phyloP scores from a whole-genome alignment of 1,140 invertebrate genomes.

The Drosophila rhopaloa region DNA sequence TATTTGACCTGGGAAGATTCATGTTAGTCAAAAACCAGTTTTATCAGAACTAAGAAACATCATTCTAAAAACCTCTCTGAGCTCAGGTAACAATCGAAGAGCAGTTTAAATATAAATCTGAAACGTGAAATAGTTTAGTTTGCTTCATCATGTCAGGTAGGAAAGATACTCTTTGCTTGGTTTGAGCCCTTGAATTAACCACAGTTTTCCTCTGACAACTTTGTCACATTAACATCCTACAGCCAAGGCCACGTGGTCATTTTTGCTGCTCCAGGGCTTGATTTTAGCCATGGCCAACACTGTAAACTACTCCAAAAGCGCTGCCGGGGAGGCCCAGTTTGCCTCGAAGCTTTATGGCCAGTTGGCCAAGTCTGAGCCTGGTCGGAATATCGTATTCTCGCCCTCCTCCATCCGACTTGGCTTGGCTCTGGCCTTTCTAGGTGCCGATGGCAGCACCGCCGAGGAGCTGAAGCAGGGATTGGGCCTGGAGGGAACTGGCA shows the following conservation, averaged over 20 bases:
- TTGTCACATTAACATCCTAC: neutral
- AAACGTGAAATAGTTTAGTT: slow-evolving; percentile 2
- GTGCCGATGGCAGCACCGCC: slow-evolving; percentile 85
- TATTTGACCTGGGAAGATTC: neutral
- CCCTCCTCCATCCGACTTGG: slow-evolving; percentile 86
- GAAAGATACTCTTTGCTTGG: neutral
- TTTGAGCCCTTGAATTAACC: neutral
- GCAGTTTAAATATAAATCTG: neutral
- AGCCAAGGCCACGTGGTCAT: slow-evolving; percentile 9
- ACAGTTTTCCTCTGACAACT: neutral
- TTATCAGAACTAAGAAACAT: slow-evolving; percentile 4
- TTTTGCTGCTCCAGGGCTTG: slow-evolving; percentile 21
- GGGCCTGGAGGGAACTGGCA: slow-evolving; percentile 51
- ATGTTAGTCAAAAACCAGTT: slow-evolving; percentile 10
- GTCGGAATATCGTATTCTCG: slow-evolving; percentile 86
- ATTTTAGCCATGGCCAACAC: slow-evolving; percentile 19
- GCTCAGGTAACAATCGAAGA: neutral
- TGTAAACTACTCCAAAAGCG: neutral
- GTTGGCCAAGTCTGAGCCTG: slow-evolving; percentile 14
- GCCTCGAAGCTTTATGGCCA: slow-evolving; percentile 40
- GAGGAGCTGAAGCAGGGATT: slow-evolving; percentile 85
- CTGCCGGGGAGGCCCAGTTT: slow-evolving; percentile 37
- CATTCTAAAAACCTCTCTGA: slow-evolving; percentile 5
- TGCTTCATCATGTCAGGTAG: slow-evolving; percentile 30
- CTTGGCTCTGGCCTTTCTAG: slow-evolving; percentile 86